Percentiles rank a stretch among this genome's conserved stretches.
Evolutionary conservation across 2,888 invertebrate genomes (phyloP).

Genomic region (Elegia similella): DNA sequence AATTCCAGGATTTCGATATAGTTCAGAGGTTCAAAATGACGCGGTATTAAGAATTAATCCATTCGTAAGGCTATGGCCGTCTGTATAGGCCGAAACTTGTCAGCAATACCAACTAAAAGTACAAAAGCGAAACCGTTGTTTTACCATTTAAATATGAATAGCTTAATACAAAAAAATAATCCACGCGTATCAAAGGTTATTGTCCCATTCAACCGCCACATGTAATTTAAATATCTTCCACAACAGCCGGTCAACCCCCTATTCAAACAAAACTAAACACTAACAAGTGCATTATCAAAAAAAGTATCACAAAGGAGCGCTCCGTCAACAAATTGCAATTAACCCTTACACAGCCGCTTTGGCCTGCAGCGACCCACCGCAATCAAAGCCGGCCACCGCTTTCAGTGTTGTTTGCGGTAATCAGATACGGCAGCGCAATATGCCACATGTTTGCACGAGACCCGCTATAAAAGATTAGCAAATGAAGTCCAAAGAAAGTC

Average conservation of each 20-base stretch:
- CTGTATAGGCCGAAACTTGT: too few species aligned
- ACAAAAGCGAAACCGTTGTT: too few species aligned
- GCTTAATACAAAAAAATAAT: too few species aligned
- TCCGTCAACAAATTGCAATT: conserved; percentile 60
- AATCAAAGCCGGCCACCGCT: conserved; percentile 36
- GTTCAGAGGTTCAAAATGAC: too few species aligned
- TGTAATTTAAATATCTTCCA: background rate
- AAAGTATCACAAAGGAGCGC: conserved; percentile 38
- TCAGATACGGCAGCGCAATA: conserved; percentile 68
- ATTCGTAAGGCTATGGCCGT: too few species aligned
- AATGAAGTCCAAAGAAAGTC: conserved; percentile 39
- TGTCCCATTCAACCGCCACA: background rate
- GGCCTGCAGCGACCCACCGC: conserved; percentile 35
- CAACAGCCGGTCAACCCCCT: conserved; percentile 13
- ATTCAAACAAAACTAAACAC: conserved; percentile 20
- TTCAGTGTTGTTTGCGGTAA: conserved; percentile 66
- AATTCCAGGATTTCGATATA: too few species aligned
- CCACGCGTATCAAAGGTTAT: background rate
- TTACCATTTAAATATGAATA: too few species aligned
- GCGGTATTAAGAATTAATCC: too few species aligned
- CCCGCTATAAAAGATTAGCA: conserved; percentile 50
- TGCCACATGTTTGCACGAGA: conserved; percentile 59
- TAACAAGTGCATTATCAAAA: conserved; percentile 28
- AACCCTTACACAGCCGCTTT: conserved; percentile 45
- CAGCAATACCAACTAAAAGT: too few species aligned